Evolutionary conservation across 2,888 invertebrate genomes (phyloP).

Genomic region (Athalia circularis): DNA sequence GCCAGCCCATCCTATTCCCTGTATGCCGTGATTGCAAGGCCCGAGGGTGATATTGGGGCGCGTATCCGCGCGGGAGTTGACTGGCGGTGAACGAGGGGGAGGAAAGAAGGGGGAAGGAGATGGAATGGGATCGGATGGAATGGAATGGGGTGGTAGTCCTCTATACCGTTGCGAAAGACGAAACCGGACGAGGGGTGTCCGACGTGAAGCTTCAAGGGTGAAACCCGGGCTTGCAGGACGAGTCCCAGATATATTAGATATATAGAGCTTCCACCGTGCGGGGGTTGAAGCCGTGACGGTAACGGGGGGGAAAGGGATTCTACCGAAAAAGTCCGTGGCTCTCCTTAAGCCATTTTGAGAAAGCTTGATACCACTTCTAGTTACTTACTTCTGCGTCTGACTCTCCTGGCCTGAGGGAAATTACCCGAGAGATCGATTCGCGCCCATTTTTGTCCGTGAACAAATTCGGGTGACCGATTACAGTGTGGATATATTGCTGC

Average conservation of each 20-base stretch:
- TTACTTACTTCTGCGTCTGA: conserved; percentile 26
- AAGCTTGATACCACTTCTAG: conserved; percentile 33
- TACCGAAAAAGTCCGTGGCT: conserved; percentile 8
- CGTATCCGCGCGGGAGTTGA: conserved; percentile 54
- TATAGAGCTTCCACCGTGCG: conserved; percentile 23
- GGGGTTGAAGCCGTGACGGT: conserved; percentile 37
- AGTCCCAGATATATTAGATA: conserved; percentile 42
- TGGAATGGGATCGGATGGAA: too few species aligned
- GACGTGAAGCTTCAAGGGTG: conserved; percentile 36
- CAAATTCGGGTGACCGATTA: conserved; percentile 28
- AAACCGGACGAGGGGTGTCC: conserved; percentile 43
- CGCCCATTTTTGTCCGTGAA: conserved; percentile 15
- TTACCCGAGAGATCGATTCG: conserved; percentile 30
- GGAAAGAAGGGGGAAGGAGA: conserved; percentile 51
- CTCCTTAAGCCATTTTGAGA: conserved; percentile 27
- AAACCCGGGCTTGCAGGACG: conserved; percentile 33
- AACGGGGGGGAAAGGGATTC: conserved; percentile 23
- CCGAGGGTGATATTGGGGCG: conserved; percentile 70
- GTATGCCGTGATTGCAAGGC: conserved; percentile 70
- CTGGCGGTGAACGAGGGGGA: conserved; percentile 49
- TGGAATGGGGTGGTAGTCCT: conserved; percentile 34
- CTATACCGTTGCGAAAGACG: conserved; percentile 38
- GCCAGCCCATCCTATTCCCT: conserved; percentile 66
- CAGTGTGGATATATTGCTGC: conserved; percentile 23
- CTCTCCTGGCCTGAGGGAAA: conserved; percentile 17